Base-by-base conservation (phyloP, 2,113 vertebrate species). In the Stictonetta naevosa region DNA sequence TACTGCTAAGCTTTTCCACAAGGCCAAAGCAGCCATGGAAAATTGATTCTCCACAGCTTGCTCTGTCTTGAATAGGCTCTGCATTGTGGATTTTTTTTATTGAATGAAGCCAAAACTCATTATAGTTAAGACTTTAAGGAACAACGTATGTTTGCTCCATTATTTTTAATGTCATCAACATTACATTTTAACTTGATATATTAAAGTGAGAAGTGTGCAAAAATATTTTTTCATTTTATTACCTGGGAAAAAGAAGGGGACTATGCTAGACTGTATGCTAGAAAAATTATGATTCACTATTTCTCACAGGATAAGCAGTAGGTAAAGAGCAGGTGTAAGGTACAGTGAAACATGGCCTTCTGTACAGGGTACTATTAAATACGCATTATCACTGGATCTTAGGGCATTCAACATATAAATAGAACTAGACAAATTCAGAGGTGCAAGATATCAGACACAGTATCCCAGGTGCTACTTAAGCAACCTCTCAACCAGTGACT, bases 91-190 rank as follows among this genome's bases (percentile, higher is more conserved):
- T 81, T 5, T 13, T 13, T 72, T 93, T 90, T 78, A 88, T 31
- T 76, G 90, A 93, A 62, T 84, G 77, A 82, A 96, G 77, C 58
- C 88, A 92, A 95, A 96, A 75, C 38, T 92, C 83, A 78, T 93
- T 89, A 92, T 46, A 86, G 48, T 23, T 93, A 60, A 92, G 73
- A 86, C 73, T 77, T 88, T 78, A 69, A 88, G 69, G 58, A 91
- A 79, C 34, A 88, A 46, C 7, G 10, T 34, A 53, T 79, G 53
- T 92, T 96, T 95, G 44, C 36, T 66, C 55, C 40, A 73, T 89
- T 96, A 96, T 96, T 94, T 93, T 85, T 94, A 62, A 84, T 82
- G 69, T 86, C 64, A 92, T 75, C 77, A 90, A 68, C 69, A 88
- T 69, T 69, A 58, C 28, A 76, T 84, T 96, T 94, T 94, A 76